These are phyloP conservation scores for Cygnus olor DNA, from an alignment of 2,797 vertebrate species.

Conservation along the genomic window DNA sequence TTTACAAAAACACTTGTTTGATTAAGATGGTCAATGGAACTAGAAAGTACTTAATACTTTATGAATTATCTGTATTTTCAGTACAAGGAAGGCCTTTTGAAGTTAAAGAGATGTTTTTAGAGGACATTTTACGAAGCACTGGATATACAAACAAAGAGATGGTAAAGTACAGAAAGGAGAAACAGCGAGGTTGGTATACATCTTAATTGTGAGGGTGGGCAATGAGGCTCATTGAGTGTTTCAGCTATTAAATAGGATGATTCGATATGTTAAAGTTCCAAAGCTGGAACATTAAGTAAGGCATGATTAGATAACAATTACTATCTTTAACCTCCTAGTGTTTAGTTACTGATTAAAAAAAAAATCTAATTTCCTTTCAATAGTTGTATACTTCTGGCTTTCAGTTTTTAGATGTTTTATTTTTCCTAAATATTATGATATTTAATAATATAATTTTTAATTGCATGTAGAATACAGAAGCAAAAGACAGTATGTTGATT, in stretches of 20 bases:
- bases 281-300: background rate
- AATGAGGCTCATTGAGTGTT: background rate
- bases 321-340: background rate
- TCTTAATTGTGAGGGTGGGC: background rate
- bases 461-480: fast-evolving
- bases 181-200: conserved; percentile 82
- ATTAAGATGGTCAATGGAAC: background rate
- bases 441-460: too few species aligned
- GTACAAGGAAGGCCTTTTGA: conserved; percentile 93
- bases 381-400: background rate
- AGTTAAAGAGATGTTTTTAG: conserved; percentile 92
- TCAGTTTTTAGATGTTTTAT: background rate
- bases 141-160: conserved; percentile 87
- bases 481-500: background rate
- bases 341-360: background rate
- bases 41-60: background rate
- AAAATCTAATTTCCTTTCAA: background rate
- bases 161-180: conserved; percentile 87
- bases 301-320: background rate
- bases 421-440: background rate
- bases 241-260: background rate
- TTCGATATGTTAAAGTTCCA: background rate
- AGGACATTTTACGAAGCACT: conserved; percentile 90
- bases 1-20: background rate
- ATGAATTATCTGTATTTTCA: conserved; percentile 61